Conservation (phyloP, 2,113 vertebrate species). For the Muntiacus muntjak region DNA sequence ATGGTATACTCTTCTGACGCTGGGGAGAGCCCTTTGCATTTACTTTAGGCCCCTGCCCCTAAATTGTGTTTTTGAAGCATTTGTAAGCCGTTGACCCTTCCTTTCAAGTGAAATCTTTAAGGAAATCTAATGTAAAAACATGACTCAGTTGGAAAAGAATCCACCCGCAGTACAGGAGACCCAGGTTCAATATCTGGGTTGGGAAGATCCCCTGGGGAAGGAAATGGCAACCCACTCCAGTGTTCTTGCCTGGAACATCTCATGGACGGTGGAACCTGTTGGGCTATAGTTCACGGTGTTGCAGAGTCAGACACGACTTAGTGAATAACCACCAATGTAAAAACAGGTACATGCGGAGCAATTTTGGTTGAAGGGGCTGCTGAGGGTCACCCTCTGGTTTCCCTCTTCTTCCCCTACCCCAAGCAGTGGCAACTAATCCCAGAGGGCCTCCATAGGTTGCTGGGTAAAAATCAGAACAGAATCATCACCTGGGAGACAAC, state of each 20-base stretch:
- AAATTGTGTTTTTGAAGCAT: neutral
- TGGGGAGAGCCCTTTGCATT: neutral
- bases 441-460: neutral
- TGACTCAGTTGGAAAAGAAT: neutral
- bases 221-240: neutral
- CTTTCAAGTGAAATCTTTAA: neutral
- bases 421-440: neutral
- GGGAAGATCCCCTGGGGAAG: neutral
- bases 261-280: neutral
- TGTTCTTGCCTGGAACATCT: neutral
- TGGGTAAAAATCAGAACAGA: neutral
- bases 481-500: neutral
- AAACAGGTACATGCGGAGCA: neutral
- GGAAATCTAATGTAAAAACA: neutral
- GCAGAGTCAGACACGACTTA: neutral
- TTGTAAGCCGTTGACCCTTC: neutral
- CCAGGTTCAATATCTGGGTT: neutral
- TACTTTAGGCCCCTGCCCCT: accelerated
- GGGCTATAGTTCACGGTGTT: neutral
- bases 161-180: neutral
- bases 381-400: accelerated
- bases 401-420: neutral
- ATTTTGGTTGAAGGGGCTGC: too few species aligned
- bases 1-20: neutral
- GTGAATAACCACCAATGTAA: neutral